Conservation (phyloP, 2,113 vertebrate species). For the Erpornis zantholeuca region DNA sequence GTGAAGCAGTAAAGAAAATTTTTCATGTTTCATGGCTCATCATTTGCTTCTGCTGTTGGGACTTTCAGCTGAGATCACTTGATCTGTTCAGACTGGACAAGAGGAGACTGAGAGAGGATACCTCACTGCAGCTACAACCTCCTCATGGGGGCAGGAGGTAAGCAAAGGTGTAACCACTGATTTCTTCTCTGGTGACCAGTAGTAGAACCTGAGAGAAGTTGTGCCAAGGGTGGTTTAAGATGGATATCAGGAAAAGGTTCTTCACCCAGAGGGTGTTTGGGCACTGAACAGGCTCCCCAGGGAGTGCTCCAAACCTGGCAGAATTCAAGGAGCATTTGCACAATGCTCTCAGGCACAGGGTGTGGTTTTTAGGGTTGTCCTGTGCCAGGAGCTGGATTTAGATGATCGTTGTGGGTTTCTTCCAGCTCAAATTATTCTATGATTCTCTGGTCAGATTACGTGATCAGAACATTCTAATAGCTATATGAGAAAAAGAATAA, state of each 20-base stretch:
- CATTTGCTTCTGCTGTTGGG: neutral
- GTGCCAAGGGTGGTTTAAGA: neutral
- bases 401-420: rapidly evolving
- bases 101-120: too few species aligned
- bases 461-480: rapidly evolving
- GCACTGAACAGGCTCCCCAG: neutral
- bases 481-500: neutral
- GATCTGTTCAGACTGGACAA: neutral
- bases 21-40: neutral
- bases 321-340: neutral
- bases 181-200: neutral
- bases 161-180: too few species aligned
- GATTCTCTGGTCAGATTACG: too few species aligned
- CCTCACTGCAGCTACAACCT: neutral
- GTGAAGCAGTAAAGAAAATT: neutral
- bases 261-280: neutral
- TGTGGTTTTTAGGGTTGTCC: neutral
- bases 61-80: neutral
- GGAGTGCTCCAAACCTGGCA: too few species aligned
- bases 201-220: neutral
- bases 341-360: rapidly evolving
- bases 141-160: rapidly evolving
- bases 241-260: neutral
- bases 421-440: neutral
- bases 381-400: neutral